Evolutionary conservation across 2,113 vertebrate species (phyloP).

Genomic region (Entosphenus tridentatus): DNA sequence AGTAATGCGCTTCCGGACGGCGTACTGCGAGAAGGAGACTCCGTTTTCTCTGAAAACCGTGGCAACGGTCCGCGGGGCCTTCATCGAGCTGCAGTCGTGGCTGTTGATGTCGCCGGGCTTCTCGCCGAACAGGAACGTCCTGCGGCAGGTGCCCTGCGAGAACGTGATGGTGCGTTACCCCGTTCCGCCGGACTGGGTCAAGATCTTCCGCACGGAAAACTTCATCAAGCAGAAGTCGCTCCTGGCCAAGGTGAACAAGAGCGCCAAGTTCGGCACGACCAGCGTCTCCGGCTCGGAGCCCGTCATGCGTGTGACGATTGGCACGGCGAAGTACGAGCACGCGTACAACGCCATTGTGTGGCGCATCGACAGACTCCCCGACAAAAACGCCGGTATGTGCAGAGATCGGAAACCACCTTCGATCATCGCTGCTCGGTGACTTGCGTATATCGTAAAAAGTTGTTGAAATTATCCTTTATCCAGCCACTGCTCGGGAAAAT

Average conservation of each 20-base stretch:
- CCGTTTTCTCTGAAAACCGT: constrained; percentile 49
- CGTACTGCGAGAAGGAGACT: constrained; percentile 42
- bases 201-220: constrained; percentile 54
- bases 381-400: constrained; percentile 58
- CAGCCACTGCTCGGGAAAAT: background rate
- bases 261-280: constrained; percentile 45
- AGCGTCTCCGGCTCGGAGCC: constrained; percentile 48
- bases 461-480: background rate
- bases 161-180: constrained; percentile 53
- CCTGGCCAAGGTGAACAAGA: constrained; percentile 61
- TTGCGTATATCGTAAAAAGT: background rate
- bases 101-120: constrained; percentile 49
- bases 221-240: constrained; percentile 51
- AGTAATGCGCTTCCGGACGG: constrained; percentile 42
- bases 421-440: no score
- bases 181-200: constrained; percentile 48
- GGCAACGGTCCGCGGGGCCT: constrained; percentile 38
- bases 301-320: constrained; percentile 62
- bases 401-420: no score
- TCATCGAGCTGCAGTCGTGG: constrained; percentile 69
- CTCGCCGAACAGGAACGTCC: constrained; percentile 41
- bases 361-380: constrained; percentile 52
- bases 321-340: constrained; percentile 58
- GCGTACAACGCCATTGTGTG: constrained; percentile 60
- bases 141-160: constrained; percentile 52